A percentile compares a stretch with the other conserved stretches of the same genome.
Conservation (phyloP, 2,888 invertebrate genomes). For the Tiliacea aurago region DNA sequence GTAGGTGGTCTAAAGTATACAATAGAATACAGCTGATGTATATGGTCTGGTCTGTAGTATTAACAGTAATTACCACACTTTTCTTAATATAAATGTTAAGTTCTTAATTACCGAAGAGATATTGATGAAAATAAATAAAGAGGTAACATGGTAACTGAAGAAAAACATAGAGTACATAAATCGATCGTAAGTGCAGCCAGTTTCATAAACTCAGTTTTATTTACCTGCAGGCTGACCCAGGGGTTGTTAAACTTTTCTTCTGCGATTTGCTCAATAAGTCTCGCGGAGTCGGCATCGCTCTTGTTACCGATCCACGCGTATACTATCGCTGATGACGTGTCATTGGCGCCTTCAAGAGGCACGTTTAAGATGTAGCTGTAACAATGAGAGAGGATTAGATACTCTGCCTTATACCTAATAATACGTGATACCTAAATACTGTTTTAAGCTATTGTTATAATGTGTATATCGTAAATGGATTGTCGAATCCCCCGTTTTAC, state of each 20-base stretch:
- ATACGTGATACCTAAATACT: too few relatives aligned
- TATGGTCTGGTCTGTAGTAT: background rate
- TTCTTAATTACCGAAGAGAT: background rate
- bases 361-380: conserved; percentile 97
- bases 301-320: conserved; percentile 98
- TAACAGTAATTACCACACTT: background rate
- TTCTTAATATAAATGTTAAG: background rate
- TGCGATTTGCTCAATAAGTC: conserved; percentile 97
- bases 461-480: too few relatives aligned
- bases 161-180: background rate
- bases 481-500: too few relatives aligned
- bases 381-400: background rate
- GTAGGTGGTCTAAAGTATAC: background rate
- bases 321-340: conserved; percentile 95
- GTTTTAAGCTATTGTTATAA: too few relatives aligned
- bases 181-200: background rate
- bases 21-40: background rate
- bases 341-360: conserved; percentile 96
- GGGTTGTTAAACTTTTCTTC: conserved; percentile 97
- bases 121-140: background rate
- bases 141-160: background rate
- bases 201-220: background rate
- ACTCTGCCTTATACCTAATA: background rate
- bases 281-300: conserved; percentile 95
- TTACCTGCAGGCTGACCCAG: conserved; percentile 94